These are phyloP conservation scores for Drosophila bocki DNA, from an alignment of 1,140 invertebrate species.

Conservation along the genomic window DNA sequence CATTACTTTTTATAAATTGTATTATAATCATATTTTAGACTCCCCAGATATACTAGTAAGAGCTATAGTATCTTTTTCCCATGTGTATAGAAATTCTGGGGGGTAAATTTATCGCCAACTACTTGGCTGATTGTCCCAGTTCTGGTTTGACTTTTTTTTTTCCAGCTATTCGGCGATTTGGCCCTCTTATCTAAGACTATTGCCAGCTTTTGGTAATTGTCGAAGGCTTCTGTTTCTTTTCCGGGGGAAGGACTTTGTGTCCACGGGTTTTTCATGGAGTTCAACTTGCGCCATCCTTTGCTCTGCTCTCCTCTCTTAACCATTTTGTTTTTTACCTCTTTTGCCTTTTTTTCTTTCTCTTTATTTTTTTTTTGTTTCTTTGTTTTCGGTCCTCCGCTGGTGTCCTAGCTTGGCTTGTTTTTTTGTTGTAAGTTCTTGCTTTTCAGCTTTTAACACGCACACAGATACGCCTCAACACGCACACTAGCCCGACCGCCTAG, in stretches of 20 bases:
- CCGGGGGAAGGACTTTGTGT: slow-evolving; percentile 11
- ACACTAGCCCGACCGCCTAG: slow-evolving; percentile 21
- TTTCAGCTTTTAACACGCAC: slow-evolving; percentile 74
- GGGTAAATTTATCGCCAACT: slow-evolving; percentile 48
- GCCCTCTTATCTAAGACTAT: slow-evolving; percentile 42
- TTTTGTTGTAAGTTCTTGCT: slow-evolving; percentile 61
- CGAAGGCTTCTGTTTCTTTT: slow-evolving; percentile 21
- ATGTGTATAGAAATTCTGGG: slow-evolving; percentile 6
- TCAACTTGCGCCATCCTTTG: slow-evolving; percentile 5
- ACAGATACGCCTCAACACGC: slow-evolving; percentile 61
- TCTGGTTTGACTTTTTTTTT: slow-evolving; percentile 32
- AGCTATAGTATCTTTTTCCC: background rate
- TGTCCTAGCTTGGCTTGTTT: slow-evolving; percentile 20
- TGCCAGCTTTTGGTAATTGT: slow-evolving; percentile 48
- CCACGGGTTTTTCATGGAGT: slow-evolving; percentile 17
- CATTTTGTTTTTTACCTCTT: slow-evolving; percentile 20
- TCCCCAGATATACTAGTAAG: background rate
- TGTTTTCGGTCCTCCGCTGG: slow-evolving; percentile 28
- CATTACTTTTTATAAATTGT: too few species aligned
- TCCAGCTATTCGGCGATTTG: slow-evolving; percentile 13
- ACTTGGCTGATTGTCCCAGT: slow-evolving; percentile 43
- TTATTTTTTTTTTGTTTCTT: slow-evolving; percentile 9
- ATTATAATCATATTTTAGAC: background rate
- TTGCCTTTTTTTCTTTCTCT: slow-evolving; percentile 3
- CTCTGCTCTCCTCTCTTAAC: background rate